phyloP scores from a whole-genome alignment of 2,888 invertebrate genomes.

The Ethmia dodecea region DNA sequence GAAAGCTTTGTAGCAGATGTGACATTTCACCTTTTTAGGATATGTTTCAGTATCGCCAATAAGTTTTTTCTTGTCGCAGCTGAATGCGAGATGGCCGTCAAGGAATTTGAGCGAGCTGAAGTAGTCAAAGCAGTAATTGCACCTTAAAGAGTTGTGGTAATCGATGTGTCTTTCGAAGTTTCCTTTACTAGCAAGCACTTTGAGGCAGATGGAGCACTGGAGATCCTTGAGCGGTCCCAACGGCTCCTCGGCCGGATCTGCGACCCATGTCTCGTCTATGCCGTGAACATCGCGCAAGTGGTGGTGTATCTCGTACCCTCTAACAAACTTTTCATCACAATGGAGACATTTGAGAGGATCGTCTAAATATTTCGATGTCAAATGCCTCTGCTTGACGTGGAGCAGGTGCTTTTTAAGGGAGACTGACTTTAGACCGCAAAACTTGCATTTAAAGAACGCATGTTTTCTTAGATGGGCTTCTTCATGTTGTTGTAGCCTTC shows the following conservation, averaged over 20 bases:
- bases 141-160: conserved; percentile 66
- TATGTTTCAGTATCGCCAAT: conserved; percentile 62
- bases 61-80: conserved; percentile 61
- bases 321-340: conserved; percentile 56
- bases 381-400: conserved; percentile 56
- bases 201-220: conserved; percentile 67
- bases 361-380: conserved; percentile 56
- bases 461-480: conserved; percentile 61
- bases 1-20: conserved; percentile 69
- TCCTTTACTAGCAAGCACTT: conserved; percentile 64
- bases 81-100: conserved; percentile 64
- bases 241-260: conserved; percentile 43
- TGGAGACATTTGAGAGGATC: conserved; percentile 58
- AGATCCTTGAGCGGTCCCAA: conserved; percentile 59
- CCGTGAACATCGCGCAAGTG: conserved; percentile 59
- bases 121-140: conserved; percentile 71
- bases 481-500: conserved; percentile 52
- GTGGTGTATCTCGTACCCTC: conserved; percentile 61
- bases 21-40: conserved; percentile 61
- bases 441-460: conserved; percentile 64
- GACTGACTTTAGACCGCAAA: conserved; percentile 62
- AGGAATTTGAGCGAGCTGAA: conserved; percentile 61
- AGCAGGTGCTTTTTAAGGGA: conserved; percentile 57
- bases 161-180: conserved; percentile 69
- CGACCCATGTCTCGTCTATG: conserved; percentile 64